Evolutionary conservation across 2,888 invertebrate genomes (phyloP), one percentile per base, ranked within the genome.

Genomic region (Xanthorhoe spadicearia): DNA sequence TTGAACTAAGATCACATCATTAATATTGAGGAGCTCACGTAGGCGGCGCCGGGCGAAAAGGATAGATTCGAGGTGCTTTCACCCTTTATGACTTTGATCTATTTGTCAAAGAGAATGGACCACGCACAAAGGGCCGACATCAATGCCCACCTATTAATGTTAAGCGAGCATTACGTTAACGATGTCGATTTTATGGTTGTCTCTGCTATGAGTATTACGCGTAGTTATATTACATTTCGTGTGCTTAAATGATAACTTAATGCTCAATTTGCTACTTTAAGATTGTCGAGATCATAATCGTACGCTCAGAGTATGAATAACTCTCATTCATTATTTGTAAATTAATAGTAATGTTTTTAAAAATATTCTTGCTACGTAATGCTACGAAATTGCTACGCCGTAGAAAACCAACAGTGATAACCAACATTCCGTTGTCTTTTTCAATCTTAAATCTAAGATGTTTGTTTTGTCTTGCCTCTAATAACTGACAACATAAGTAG

Each of bases 1-100:
- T 87, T 86, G 89, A 87, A 87, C 89, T 89, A 87, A 92, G 86
- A 89, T 92, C 90, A 87, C 88, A 90, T 92, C 92, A 93, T 92
- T 93, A 92, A 93, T 92, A 92, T 90, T 86, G 88, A 90, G 88
- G 81, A 83, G 84, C 84, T 83, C 86, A 82, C 83, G 91, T 85
- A 85, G 90, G 89, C 91, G 91, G 88, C 75, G 82, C 80, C 78
- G 77, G 75, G 68, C 75, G 83, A 83, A 87, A 85, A 86, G 87
- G 89, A 90, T 88, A 87, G 76, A 85, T 90, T 88, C 87, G 82
- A 84, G 86, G 79, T 85, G 84, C 89, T 88, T 88, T 89, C 84
- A 93, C 92, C 92, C 92, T 91, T 92, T 92, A 87, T 83, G 83
- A 86, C 79, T 84, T 75, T 74, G 78, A 83, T 81, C 87, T 88